phyloP scores from a whole-genome alignment of 2,888 invertebrate species.

The Apotomis turbidana region DNA sequence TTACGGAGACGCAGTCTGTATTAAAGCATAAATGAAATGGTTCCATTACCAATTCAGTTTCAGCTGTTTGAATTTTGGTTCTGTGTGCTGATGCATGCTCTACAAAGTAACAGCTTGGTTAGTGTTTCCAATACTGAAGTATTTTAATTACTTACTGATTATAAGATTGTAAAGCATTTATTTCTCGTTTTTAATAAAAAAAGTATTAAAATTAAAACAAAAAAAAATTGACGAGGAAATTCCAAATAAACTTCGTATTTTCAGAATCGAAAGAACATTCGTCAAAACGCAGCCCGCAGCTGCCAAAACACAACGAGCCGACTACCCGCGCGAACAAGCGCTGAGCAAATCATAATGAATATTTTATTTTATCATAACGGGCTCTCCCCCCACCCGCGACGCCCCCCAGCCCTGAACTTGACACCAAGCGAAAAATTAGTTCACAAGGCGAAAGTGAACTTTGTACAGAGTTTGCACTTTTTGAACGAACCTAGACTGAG shows the following conservation, averaged over 20 bases:
- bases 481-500: constrained; percentile 78
- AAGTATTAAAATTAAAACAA: too few relatives aligned
- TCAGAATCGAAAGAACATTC: background rate
- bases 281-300: background rate
- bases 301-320: constrained; percentile 38
- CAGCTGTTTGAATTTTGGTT: too few relatives aligned
- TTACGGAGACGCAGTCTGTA: too few relatives aligned
- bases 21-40: too few relatives aligned
- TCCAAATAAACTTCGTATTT: background rate
- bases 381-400: constrained; percentile 47
- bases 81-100: too few relatives aligned
- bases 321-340: constrained; percentile 68
- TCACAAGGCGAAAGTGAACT: constrained; percentile 83
- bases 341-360: constrained; percentile 82
- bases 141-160: too few relatives aligned
- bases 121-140: too few relatives aligned
- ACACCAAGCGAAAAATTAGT: constrained; percentile 83
- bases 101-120: too few relatives aligned
- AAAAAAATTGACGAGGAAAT: too few relatives aligned
- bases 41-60: too few relatives aligned
- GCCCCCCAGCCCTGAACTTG: constrained; percentile 77
- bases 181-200: too few relatives aligned
- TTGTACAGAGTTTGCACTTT: constrained; percentile 82
- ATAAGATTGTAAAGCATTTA: too few relatives aligned
- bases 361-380: constrained; percentile 82